These are phyloP conservation scores for Acanthopleura granulata DNA, from an alignment of 2,888 invertebrate genomes.

Conservation along the genomic window DNA sequence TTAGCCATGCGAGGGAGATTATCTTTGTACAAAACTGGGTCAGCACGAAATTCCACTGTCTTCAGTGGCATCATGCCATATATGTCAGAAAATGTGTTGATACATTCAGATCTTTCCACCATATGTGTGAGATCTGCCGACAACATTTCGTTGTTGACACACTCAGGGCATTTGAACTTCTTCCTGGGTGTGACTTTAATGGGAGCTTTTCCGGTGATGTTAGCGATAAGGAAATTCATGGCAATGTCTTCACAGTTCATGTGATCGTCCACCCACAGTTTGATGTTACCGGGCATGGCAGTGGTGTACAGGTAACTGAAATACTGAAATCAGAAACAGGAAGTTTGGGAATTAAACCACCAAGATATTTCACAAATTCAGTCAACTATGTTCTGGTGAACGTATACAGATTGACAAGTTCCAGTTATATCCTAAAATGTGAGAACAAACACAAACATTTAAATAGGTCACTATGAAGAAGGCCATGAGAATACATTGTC, in stretches of 20 bases:
- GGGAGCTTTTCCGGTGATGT: constrained; percentile 92
- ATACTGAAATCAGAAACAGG: constrained; percentile 72
- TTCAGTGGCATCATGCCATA: constrained; percentile 91
- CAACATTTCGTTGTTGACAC: constrained; percentile 92
- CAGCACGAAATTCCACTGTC: constrained; percentile 92
- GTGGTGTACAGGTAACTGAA: constrained; percentile 96
- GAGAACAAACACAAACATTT: too few species aligned
- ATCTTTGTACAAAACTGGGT: constrained; percentile 86
- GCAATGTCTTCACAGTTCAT: constrained; percentile 99
- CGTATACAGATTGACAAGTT: too few species aligned
- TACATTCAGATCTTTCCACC: constrained; percentile 91
- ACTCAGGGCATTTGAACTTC: constrained; percentile 97
- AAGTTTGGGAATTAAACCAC: too few species aligned
- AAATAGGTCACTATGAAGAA: too few species aligned
- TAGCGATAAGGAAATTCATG: constrained; percentile 96
- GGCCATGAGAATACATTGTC: too few species aligned
- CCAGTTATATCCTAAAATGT: too few species aligned
- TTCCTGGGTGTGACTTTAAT: constrained; percentile 92
- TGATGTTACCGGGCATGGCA: constrained; percentile 86
- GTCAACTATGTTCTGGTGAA: too few species aligned
- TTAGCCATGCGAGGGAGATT: constrained; percentile 85
- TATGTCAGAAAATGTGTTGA: constrained; percentile 82
- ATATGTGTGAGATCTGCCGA: constrained; percentile 91
- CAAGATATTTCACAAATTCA: too few species aligned
- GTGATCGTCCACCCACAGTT: constrained; percentile 91